Base-by-base conservation (phyloP, 2,797 vertebrate genomes). In the Eulemur coronatus region DNA sequence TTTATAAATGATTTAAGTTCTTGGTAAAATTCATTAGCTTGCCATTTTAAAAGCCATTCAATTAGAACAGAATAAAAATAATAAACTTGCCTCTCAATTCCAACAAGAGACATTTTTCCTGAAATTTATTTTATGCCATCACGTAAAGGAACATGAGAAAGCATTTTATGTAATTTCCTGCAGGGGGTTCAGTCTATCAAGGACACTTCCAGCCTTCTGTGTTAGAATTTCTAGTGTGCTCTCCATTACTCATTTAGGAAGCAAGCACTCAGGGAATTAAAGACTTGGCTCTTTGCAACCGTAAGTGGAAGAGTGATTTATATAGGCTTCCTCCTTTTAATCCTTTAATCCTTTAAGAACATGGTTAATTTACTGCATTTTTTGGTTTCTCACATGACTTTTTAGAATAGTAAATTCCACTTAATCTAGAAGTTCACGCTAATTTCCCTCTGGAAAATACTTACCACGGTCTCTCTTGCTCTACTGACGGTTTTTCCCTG, bases 221-320 rank as follows among this genome's bases (percentile, higher is more conserved):
- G 91, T 78, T 24, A 89, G 67, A 69, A 84, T 55, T 84, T 70
- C 52, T 35, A 94, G 33, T 4, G 24, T 18, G 41, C 9, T 41
- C n/a, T 76, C 17, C 26, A 67, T 76, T n/a, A 46, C 33, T 94
- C 59, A 84, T 35, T 61, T 61, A 81, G 24, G 50, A 91, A 95
- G 46, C 41, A 90, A 88, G 46, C 17, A 86, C 48, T 82, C 22
- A 35, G 65, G 61, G 95, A 91, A 94, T 69, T 80, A 89, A 91
- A 41, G 94, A 55, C 65, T 57, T 79, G n/a, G 5, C 22, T 94
- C 41, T 55, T 76, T 22, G 81, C 28, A 69, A n/a, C n/a, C 70
- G 10, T 26, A 50, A 26, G 30, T 33, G 12, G 15, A 41, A 75
- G 26, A 63, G n/a, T 87, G 84, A 73, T 67, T 89, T 89, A 72